A percentile compares a stretch with the other conserved stretches of the same genome.
phyloP scores from a whole-genome alignment of 1,140 invertebrate genomes.

The Galleria mellonella region DNA sequence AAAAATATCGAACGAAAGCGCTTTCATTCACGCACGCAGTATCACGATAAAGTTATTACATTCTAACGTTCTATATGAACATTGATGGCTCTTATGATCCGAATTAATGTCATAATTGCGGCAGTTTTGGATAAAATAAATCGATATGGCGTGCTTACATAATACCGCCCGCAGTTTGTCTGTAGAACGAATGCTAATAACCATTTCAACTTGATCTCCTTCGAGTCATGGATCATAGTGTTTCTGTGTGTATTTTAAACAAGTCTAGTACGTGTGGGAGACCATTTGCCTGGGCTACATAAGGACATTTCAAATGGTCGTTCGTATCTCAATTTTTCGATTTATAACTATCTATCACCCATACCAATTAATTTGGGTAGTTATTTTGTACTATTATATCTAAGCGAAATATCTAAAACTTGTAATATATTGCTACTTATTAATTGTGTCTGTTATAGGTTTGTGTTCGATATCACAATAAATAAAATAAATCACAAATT shows the following conservation, averaged over 20 bases:
- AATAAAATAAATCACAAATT: too few relatives aligned
- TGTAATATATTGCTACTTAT: too few relatives aligned
- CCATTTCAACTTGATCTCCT: slow-evolving; percentile 32
- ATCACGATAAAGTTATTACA: slow-evolving; percentile 61
- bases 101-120: slow-evolving; percentile 72
- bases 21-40: slow-evolving; percentile 50
- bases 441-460: too few relatives aligned
- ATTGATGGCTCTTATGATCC: slow-evolving; percentile 64
- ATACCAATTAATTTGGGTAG: slow-evolving; percentile 25
- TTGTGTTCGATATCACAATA: too few relatives aligned
- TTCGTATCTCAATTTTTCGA: slow-evolving; percentile 40
- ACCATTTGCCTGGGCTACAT: slow-evolving; percentile 33
- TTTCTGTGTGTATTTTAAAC: slow-evolving; percentile 20
- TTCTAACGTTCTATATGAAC: slow-evolving; percentile 61
- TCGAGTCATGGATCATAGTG: slow-evolving; percentile 26
- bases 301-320: slow-evolving; percentile 40
- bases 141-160: slow-evolving; percentile 64
- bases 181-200: slow-evolving; percentile 31
- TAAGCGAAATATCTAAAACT: too few relatives aligned
- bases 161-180: slow-evolving; percentile 64
- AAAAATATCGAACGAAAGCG: slow-evolving; percentile 40
- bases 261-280: slow-evolving; percentile 14
- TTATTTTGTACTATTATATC: too few relatives aligned
- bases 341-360: slow-evolving; percentile 24
- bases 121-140: slow-evolving; percentile 70